These are phyloP conservation scores for Uropetala carovei DNA, from an alignment of 2,888 invertebrate species.

Conservation along the genomic window DNA sequence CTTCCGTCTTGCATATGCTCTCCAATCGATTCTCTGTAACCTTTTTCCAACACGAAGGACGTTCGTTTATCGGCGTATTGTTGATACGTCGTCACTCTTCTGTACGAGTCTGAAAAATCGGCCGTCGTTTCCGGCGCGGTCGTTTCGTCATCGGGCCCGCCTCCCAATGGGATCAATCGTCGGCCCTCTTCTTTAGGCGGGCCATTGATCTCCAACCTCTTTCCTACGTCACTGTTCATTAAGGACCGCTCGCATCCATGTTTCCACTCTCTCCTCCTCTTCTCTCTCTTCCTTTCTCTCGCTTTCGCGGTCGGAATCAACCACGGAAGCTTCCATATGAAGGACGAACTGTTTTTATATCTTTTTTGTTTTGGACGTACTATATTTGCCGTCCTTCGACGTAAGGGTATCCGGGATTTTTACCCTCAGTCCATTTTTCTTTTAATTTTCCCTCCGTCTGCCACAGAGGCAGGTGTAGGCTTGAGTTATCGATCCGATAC, in stretches of 20 bases:
- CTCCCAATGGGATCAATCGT: background rate
- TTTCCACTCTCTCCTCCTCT: background rate
- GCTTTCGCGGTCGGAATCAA: background rate
- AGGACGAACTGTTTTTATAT: no score
- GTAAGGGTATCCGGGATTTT: no score
- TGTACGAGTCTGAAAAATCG: background rate
- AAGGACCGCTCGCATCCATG: background rate
- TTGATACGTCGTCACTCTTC: background rate
- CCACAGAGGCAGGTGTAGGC: background rate
- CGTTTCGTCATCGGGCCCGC: background rate
- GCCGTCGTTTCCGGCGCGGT: background rate
- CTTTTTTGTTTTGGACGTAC: no score
- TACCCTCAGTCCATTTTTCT: background rate
- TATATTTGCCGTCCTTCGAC: no score
- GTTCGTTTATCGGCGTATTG: no score
- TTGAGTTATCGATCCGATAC: slow-evolving; percentile 2
- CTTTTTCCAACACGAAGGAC: no score
- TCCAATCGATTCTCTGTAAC: no score
- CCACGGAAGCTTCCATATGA: no score
- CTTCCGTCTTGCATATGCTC: no score
- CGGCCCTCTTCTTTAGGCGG: background rate
- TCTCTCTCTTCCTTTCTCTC: background rate
- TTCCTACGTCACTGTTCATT: background rate
- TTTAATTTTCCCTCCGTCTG: background rate
- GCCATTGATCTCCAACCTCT: background rate